A percentile compares a stretch with the other conserved stretches of the same genome.
Conservation (phyloP, 2,888 invertebrate genomes). For the Abrostola triplasia region DNA sequence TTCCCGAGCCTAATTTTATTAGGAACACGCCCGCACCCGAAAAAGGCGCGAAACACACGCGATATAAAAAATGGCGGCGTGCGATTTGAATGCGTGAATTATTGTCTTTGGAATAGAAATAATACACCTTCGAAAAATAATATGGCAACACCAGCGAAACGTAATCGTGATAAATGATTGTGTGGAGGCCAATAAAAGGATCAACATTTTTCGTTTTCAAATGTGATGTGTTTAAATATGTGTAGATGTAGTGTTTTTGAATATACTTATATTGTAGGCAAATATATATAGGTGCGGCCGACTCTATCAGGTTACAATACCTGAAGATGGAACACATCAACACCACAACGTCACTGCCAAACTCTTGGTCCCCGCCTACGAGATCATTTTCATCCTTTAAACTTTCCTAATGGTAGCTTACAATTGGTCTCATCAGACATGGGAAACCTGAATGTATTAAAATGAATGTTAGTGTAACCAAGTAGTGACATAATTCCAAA, state of each 20-base stretch:
- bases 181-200: conserved; percentile 51
- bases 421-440: too few species aligned
- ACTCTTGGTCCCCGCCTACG: too few species aligned
- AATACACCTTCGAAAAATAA: conserved; percentile 83
- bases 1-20: conserved; percentile 86
- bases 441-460: too few species aligned
- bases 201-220: conserved; percentile 33
- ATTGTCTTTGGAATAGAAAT: conserved; percentile 86
- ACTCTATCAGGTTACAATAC: too few species aligned
- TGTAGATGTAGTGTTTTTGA: not conserved
- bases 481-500: too few species aligned
- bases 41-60: conserved; percentile 89
- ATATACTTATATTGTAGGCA: too few species aligned
- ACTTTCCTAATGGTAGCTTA: too few species aligned
- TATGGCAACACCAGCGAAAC: conserved; percentile 69
- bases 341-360: too few species aligned
- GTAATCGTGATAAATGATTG: conserved; percentile 74
- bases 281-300: too few species aligned
- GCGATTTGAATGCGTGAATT: conserved; percentile 88
- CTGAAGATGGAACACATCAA: too few species aligned
- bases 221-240: not conserved
- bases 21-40: conserved; percentile 86
- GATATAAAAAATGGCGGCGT: conserved; percentile 87
- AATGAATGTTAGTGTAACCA: too few species aligned
- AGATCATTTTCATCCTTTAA: too few species aligned